Conservation (phyloP, 2,113 vertebrate species). For the Sinocyclocheilus anophthalmus region DNA sequence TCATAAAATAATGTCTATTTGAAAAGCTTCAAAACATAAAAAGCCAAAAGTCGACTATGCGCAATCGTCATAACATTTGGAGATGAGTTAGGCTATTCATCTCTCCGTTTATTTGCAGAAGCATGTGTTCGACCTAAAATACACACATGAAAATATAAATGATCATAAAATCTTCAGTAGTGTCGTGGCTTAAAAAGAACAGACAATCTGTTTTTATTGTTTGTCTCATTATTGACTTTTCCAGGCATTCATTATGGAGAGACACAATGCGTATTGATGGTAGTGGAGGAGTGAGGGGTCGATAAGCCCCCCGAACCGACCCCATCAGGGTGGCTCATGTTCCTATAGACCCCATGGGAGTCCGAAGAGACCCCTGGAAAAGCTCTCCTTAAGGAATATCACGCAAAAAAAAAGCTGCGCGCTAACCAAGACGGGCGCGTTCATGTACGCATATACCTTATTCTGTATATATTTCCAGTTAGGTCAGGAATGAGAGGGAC, state of each 20-base stretch:
- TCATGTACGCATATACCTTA: not conserved
- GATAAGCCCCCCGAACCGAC: constrained; percentile 62
- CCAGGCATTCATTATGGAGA: constrained; percentile 51
- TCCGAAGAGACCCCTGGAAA: constrained; percentile 20
- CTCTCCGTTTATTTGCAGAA: not conserved
- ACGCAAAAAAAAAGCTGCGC: not conserved
- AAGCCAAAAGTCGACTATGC: not conserved
- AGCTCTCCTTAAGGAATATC: not conserved
- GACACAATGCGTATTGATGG: constrained; percentile 58
- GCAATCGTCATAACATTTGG: not conserved
- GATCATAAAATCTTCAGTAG: not conserved
- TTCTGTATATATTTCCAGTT: too few relatives aligned
- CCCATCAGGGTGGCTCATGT: constrained; percentile 60
- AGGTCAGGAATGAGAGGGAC: not conserved
- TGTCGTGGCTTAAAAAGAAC: constrained; percentile 50
- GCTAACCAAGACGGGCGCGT: not conserved
- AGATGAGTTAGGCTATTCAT: not conserved
- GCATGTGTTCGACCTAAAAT: not conserved
- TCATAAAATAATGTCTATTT: not conserved
- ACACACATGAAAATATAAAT: not conserved
- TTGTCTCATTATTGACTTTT: constrained; percentile 65
- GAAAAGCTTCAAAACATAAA: not conserved
- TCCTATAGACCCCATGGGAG: constrained; percentile 41
- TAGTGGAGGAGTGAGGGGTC: constrained; percentile 51
- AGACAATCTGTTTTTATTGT: constrained; percentile 28